Evolutionary conservation across 2,797 vertebrate species (phyloP).

Genomic region (Sitta carolinensis): DNA sequence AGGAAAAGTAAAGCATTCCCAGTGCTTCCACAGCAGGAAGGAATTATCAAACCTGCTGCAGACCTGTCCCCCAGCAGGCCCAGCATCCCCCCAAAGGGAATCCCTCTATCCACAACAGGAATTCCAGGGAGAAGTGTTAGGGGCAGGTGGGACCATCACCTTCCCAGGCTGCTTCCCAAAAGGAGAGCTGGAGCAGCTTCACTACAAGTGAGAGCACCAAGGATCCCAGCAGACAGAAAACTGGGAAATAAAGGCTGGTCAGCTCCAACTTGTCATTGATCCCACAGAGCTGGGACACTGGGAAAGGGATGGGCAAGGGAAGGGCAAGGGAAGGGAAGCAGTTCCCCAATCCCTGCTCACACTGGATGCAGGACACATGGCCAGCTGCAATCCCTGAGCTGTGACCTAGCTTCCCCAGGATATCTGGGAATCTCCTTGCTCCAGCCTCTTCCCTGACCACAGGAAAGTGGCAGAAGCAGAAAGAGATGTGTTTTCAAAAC

Average conservation of each 20-base stretch:
- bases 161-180: not conserved
- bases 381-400: not conserved
- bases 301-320: too few relatives aligned
- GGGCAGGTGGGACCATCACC: not conserved
- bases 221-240: not conserved
- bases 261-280: not conserved
- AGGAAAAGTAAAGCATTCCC: not conserved
- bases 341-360: not conserved
- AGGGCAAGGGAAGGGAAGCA: too few relatives aligned
- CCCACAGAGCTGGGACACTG: not conserved
- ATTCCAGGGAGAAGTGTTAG: not conserved
- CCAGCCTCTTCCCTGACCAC: not conserved
- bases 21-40: slow-evolving; percentile 50
- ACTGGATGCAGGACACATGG: not conserved
- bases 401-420: not conserved
- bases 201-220: not conserved
- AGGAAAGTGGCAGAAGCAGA: not conserved
- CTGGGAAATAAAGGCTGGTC: not conserved
- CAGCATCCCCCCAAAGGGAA: not conserved
- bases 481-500: not conserved
- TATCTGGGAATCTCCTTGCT: not conserved
- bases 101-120: not conserved
- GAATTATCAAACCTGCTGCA: slow-evolving; percentile 19
- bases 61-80: not conserved
- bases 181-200: not conserved